Percentiles rank a stretch among this genome's conserved stretches.
These are phyloP conservation scores for Drosophila ficusphila DNA, from an alignment of 1,140 invertebrate species.

Conservation along the genomic window DNA sequence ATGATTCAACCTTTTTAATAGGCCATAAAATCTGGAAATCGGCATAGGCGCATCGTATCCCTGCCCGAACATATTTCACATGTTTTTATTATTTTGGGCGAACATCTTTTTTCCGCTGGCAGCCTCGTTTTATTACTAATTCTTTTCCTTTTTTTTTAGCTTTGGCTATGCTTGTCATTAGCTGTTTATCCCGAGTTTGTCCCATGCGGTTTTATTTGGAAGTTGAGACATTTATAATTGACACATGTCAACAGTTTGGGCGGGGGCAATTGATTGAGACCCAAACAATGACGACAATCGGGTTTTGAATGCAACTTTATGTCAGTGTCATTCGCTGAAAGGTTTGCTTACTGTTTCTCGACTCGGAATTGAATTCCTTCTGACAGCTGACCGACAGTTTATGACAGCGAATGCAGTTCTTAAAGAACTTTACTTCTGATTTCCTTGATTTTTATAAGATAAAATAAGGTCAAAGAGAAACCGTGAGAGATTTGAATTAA, in stretches of 20 bases:
- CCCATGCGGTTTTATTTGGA: conserved; percentile 72
- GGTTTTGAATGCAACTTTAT: conserved; percentile 36
- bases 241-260: conserved; percentile 63
- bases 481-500: too few relatives aligned
- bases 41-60: conserved; percentile 64
- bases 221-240: conserved; percentile 74
- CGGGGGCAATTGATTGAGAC: conserved; percentile 1
- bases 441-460: too few relatives aligned
- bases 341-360: not conserved
- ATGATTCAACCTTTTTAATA: conserved; percentile 82
- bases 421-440: not conserved
- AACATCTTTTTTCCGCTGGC: conserved; percentile 23
- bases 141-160: not conserved
- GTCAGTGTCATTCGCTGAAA: conserved; percentile 6
- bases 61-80: conserved; percentile 77
- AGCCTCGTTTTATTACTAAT: conserved; percentile 61
- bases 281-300: conserved; percentile 17
- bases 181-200: conserved; percentile 33
- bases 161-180: conserved; percentile 60
- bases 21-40: conserved; percentile 79
- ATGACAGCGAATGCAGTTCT: not conserved
- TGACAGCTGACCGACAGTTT: not conserved
- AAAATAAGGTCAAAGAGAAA: too few relatives aligned
- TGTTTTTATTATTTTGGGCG: conserved; percentile 78
- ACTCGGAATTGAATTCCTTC: not conserved